These are phyloP conservation scores for Hippocampus mohnikei DNA, from an alignment of 2,113 vertebrate species.

Conservation along the genomic window DNA sequence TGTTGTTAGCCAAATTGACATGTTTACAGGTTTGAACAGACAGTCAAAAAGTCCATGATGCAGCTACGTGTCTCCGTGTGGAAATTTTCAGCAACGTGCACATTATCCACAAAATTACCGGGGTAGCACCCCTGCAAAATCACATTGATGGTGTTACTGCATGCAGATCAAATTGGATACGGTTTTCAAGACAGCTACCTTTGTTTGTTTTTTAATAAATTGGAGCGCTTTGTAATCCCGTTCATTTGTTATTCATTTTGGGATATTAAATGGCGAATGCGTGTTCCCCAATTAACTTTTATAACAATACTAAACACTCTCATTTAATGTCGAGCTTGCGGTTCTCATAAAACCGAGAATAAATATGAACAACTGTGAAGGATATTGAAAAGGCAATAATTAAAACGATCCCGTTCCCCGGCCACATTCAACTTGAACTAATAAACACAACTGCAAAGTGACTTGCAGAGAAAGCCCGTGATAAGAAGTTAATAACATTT, in stretches of 20 bases:
- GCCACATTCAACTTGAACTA: not conserved
- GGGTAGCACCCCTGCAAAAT: too few relatives aligned
- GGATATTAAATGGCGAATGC: not conserved
- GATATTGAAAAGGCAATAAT: slow-evolving; percentile 5
- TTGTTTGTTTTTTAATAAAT: not conserved
- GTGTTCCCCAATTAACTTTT: not conserved
- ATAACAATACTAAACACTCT: not conserved
- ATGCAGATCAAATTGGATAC: not conserved
- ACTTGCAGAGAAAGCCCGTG: not conserved
- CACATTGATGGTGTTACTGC: not conserved
- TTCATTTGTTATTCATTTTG: not conserved
- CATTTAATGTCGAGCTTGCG: not conserved
- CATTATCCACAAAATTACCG: too few relatives aligned
- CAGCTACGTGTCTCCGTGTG: too few relatives aligned
- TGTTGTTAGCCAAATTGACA: too few relatives aligned
- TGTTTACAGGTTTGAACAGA: too few relatives aligned
- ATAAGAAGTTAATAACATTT: slow-evolving; percentile 8
- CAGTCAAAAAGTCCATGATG: too few relatives aligned
- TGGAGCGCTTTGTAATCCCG: not conserved
- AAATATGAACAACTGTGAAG: not conserved
- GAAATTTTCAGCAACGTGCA: too few relatives aligned
- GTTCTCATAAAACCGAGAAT: not conserved
- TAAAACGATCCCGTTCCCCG: not conserved
- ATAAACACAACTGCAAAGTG: not conserved
- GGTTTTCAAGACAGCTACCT: too few relatives aligned